Evolutionary conservation across 1,140 invertebrate genomes (phyloP), one percentile per base, ranked within the genome.

Genomic region (Drosophila pseudoananassae): DNA sequence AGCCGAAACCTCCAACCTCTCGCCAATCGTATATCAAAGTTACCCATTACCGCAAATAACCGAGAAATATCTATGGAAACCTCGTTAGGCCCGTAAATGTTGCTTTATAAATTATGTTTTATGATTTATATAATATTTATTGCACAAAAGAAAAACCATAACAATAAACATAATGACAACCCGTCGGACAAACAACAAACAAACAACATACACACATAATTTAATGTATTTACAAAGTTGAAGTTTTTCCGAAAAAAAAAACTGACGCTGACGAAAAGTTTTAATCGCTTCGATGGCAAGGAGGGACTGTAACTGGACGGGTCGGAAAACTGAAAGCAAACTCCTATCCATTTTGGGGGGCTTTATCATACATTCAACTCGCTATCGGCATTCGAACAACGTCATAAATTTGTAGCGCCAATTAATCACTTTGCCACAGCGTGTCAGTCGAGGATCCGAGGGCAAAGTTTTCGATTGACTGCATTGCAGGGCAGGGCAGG

Each of bases 321-420:
- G 27, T 6, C 5, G 25, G 25, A 27, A 27, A 27, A 27, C 25
- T 27, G 6, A 60, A 15, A 14, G 25, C 23, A 15, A 33, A 49
- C 58, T 73, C 52, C 52, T 25, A 71, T 72, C 47, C 49, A 47
- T 61, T 74, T 65, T 14, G 31, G 20, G 20, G 47, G 60, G 51
- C 83, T 88, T 87, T 87, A 87, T 87, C 83, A 87, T 87, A 83
- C 83, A 78, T 87, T 87, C 83, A 87, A 87, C 83, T 88, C 66
- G 78, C 78, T 87, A 82, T 87, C 83, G 69, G 51, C 77, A 17
- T 14, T 17, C 61, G 66, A 69, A 73, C 70, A 60, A 79, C 71
- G 78, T 88, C 83, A 82, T 88, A 88, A 88, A 87, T 87, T 87
- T 88, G 83, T 87, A 83, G 83, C 78, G 83, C 83, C 83, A 87